phyloP scores from a whole-genome alignment of 2,888 invertebrate species.

The Melanargia galathea region DNA sequence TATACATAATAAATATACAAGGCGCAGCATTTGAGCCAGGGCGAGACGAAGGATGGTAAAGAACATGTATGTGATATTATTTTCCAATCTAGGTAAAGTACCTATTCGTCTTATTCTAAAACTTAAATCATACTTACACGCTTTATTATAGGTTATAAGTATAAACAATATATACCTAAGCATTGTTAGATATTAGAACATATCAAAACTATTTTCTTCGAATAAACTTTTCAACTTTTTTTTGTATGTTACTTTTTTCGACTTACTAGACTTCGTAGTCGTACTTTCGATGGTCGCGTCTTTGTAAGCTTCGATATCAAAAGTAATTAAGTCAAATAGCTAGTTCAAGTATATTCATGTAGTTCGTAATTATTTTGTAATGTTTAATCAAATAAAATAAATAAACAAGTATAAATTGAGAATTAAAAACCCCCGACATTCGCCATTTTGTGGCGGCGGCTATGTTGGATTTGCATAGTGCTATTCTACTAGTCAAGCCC shows the following conservation, averaged over 20 bases:
- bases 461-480: too few relatives aligned
- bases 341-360: neutral
- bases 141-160: slow-evolving; percentile 5
- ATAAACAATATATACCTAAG: neutral
- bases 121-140: neutral
- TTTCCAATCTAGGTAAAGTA: neutral
- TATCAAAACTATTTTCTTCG: slow-evolving; percentile 6
- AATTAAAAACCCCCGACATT: too few relatives aligned
- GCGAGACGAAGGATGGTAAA: slow-evolving; percentile 50
- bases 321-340: neutral
- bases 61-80: slow-evolving; percentile 17
- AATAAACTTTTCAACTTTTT: neutral
- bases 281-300: neutral
- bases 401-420: too few relatives aligned
- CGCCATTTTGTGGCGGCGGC: too few relatives aligned
- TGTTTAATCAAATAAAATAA: neutral
- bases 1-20: slow-evolving; percentile 45
- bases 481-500: too few relatives aligned
- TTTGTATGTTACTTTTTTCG: neutral
- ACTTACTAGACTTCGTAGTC: neutral
- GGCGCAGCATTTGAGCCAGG: slow-evolving; percentile 69
- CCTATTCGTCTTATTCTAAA: neutral
- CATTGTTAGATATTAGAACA: neutral
- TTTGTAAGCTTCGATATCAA: too few relatives aligned
- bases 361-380: neutral